Evolutionary conservation across 2,113 vertebrate genomes (phyloP).

Genomic region (Odocoileus virginianus): DNA sequence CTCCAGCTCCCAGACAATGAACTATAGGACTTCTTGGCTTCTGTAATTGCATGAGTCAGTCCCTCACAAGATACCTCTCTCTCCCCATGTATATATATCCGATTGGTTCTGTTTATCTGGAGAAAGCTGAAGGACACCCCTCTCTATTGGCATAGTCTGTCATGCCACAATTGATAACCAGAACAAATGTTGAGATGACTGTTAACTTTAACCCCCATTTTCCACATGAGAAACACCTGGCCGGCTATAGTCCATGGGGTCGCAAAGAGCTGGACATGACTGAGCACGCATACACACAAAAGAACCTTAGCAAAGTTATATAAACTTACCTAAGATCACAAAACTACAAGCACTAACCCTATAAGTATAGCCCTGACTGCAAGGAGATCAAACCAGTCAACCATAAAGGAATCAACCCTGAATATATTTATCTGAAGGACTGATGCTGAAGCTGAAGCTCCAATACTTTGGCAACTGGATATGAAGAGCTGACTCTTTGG

Average conservation of each 20-base stretch:
- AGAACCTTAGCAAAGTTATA: not conserved
- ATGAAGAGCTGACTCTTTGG: not conserved
- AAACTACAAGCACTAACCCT: not conserved
- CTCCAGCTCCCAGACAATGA: not conserved
- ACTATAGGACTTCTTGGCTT: not conserved
- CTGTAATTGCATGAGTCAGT: not conserved
- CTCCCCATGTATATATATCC: not conserved
- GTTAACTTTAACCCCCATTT: not conserved
- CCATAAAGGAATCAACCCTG: not conserved
- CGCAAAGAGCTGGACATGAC: not conserved
- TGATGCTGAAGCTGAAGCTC: not conserved
- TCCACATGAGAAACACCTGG: not conserved
- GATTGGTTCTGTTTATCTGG: not conserved
- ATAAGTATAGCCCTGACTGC: not conserved
- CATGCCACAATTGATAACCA: not conserved
- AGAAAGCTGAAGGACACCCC: not conserved
- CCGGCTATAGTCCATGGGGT: accelerated
- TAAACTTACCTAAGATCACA: not conserved
- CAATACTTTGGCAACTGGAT: not conserved
- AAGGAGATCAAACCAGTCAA: not conserved
- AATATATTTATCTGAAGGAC: not conserved
- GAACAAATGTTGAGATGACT: not conserved
- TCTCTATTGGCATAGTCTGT: not conserved
- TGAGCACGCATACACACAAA: not conserved
- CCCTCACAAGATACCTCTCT: not conserved